Conservation (phyloP, 2,797 vertebrate species). For the Fistularia tabacaria region DNA sequence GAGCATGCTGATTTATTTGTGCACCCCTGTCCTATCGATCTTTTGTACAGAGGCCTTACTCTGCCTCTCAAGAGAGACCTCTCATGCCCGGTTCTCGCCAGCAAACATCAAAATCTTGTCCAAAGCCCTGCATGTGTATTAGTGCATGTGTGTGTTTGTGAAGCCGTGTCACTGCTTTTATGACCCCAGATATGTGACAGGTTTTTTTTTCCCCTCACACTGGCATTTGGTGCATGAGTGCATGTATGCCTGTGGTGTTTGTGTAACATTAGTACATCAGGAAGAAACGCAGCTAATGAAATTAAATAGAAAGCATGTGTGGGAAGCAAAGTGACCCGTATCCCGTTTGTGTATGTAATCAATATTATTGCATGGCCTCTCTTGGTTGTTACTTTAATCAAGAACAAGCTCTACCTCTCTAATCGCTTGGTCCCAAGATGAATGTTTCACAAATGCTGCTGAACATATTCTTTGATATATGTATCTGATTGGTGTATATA, state of each 20-base stretch:
- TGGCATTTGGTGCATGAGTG: conserved; percentile 13
- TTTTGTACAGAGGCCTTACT: conserved; percentile 60
- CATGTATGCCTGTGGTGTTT: conserved; percentile 56
- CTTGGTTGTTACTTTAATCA: conserved; percentile 76
- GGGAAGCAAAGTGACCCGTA: conserved; percentile 70
- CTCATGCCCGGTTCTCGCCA: conserved; percentile 57
- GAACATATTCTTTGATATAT: conserved; percentile 72
- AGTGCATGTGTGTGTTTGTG: conserved; percentile 21
- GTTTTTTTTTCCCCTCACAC: conserved; percentile 2
- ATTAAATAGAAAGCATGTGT: conserved; percentile 77
- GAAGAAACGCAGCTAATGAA: conserved; percentile 70
- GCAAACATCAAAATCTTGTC: conserved; percentile 62
- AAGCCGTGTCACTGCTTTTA: conserved; percentile 39
- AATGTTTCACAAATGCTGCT: conserved; percentile 68
- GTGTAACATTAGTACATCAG: conserved; percentile 65
- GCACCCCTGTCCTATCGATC: conserved; percentile 75
- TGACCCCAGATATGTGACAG: conserved; percentile 43
- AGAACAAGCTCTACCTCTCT: conserved; percentile 74
- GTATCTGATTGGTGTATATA: conserved; percentile 56
- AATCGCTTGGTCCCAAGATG: conserved; percentile 69
- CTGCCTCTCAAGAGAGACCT: conserved; percentile 67
- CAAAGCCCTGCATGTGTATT: conserved; percentile 37
- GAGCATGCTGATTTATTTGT: conserved; percentile 74
- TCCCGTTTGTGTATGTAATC: conserved; percentile 72
- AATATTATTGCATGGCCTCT: conserved; percentile 72